Evolutionary conservation across 2,888 invertebrate species (phyloP).

Genomic region (Drosophila ustulata): DNA sequence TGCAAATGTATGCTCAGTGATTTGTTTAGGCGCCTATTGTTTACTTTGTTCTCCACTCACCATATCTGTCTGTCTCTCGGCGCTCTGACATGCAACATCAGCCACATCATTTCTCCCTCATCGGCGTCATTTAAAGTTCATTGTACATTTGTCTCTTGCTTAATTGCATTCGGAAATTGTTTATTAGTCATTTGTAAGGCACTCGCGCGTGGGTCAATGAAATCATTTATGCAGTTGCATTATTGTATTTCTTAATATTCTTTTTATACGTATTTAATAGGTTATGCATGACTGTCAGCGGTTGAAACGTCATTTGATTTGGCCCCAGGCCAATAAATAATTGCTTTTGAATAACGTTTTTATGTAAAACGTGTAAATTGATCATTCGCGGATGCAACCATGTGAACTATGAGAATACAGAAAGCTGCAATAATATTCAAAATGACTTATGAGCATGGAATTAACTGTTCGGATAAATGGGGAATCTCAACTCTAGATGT

Average conservation of each 20-base stretch:
- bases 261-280: constrained; percentile 36
- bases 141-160: constrained; percentile 70
- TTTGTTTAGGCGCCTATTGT: constrained; percentile 52
- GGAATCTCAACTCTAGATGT: constrained; percentile 11
- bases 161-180: constrained; percentile 74
- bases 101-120: constrained; percentile 37
- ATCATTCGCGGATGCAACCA: constrained; percentile 33
- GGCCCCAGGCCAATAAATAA: constrained; percentile 40
- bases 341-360: constrained; percentile 34
- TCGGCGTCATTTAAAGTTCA: constrained; percentile 62
- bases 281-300: constrained; percentile 14
- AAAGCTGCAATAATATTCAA: constrained; percentile 3
- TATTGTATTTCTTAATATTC: constrained; percentile 18
- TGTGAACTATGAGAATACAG: constrained; percentile 6
- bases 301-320: constrained; percentile 41
- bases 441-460: constrained; percentile 9
- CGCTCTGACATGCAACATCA: constrained; percentile 46
- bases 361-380: constrained; percentile 24
- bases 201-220: constrained; percentile 64
- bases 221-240: constrained; percentile 66
- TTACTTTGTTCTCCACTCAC: constrained; percentile 19
- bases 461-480: neutral
- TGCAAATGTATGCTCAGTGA: constrained; percentile 48
- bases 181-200: constrained; percentile 66
- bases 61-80: neutral